Evolutionary conservation across 2,888 invertebrate species (phyloP), one percentile per base, ranked within the genome.

Genomic region (Hyposoter didymator): DNA sequence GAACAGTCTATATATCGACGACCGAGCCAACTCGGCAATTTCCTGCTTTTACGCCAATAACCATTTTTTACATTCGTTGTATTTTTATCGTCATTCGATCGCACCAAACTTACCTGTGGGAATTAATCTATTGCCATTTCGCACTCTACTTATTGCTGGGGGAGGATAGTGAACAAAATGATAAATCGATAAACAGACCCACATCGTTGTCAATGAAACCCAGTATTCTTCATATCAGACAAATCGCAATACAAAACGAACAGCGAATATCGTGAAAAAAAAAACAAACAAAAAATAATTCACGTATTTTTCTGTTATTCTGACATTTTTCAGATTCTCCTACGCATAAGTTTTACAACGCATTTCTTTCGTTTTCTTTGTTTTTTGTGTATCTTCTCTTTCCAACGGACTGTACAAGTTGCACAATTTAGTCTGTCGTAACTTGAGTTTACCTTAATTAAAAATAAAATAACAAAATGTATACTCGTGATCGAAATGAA

Each of bases 401-500:
- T 49, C 22, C 39, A 79, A 62, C 67, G 55, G 69, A 47, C 47
- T 78, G 78, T 78, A 69, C 55, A 69, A 79, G 85, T 85, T 85
- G 83, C 82, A 83, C 85, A 83, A 59, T 85, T 83, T 85, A 85
- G 80, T 83, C 78, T 74, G 85, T 70, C 59, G 83, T 82, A 75
- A 82, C 85, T 85, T 72, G 55, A 64, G 73, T 79, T 81, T 72
- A 72, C 79, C 82, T 82, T 82, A 85, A 82, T 76, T 79, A 82
- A 14, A 55, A 78, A 62, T 83, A 67, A 76, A 52, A 35, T 12
- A 28, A 55, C n/a, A n/a, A 59, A 28, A 5, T 47, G 78, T 85
- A 80, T 73, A 85, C 70, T 82, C 39, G 47, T 85, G 67, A 59
- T 76, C 75, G 73, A 85, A 82, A 74, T 39, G 79, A 66, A 81